These are phyloP conservation scores for Caenorhabditis afra DNA, from an alignment of 2,888 invertebrate species.

Conservation along the genomic window DNA sequence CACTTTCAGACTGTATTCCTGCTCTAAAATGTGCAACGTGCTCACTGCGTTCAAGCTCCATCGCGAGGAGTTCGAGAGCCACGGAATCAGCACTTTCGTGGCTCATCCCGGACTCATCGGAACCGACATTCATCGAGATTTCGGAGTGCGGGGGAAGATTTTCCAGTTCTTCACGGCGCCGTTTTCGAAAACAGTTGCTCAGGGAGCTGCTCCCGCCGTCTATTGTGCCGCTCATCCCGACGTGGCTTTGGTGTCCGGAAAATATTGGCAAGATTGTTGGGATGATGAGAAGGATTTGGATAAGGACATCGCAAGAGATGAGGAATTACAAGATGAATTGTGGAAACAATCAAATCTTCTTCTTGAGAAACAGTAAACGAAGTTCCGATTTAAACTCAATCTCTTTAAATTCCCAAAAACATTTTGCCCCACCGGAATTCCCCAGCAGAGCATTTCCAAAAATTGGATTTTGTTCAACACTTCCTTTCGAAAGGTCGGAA, in stretches of 20 bases:
- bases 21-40: conserved; percentile 76
- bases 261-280: conserved; percentile 96
- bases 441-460: conserved; percentile 1
- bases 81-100: conserved; percentile 84
- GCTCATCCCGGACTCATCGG: conserved; percentile 85
- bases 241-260: conserved; percentile 85
- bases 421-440: conserved; percentile 3
- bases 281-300: conserved; percentile 71
- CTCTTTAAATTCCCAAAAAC: not conserved
- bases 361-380: conserved; percentile 44
- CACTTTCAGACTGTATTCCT: conserved; percentile 63
- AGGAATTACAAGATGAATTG: conserved; percentile 78
- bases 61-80: conserved; percentile 61
- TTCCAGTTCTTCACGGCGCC: conserved; percentile 86
- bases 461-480: conserved; percentile 2
- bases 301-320: conserved; percentile 84
- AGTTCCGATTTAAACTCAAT: too few species aligned
- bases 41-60: conserved; percentile 72
- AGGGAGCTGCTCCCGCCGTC: conserved; percentile 93
- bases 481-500: conserved; percentile 1
- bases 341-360: conserved; percentile 68
- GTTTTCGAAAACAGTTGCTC: conserved; percentile 94
- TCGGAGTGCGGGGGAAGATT: conserved; percentile 31
- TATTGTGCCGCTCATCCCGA: conserved; percentile 91
- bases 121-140: conserved; percentile 21